Percentiles rank a stretch among this genome's conserved stretches.
These are phyloP conservation scores for Mastacembelus armatus DNA, from an alignment of 2,797 vertebrate genomes.

Conservation along the genomic window DNA sequence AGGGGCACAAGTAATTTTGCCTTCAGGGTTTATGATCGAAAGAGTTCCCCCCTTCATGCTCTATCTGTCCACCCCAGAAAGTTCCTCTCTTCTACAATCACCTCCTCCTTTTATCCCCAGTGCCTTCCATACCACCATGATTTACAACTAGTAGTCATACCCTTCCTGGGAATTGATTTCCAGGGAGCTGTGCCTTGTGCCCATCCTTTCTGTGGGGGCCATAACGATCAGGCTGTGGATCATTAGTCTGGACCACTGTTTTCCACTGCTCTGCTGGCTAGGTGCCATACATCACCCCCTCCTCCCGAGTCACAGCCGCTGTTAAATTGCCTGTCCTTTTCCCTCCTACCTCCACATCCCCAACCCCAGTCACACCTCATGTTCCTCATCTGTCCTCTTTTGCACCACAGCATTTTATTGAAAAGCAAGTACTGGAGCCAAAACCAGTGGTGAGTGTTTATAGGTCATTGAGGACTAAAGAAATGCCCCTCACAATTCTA, in stretches of 20 bases:
- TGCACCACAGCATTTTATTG: slow-evolving; percentile 72
- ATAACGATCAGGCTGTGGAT: slow-evolving; percentile 84
- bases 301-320: slow-evolving; percentile 61
- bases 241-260: slow-evolving; percentile 87
- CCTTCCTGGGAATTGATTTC: slow-evolving; percentile 86
- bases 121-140: slow-evolving; percentile 67
- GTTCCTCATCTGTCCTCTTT: slow-evolving; percentile 81
- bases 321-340: slow-evolving; percentile 73
- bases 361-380: slow-evolving; percentile 68
- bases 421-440: slow-evolving; percentile 55
- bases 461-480: slow-evolving; percentile 41
- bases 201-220: slow-evolving; percentile 82
- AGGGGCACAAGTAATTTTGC: slow-evolving; percentile 64
- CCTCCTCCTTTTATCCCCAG: slow-evolving; percentile 61
- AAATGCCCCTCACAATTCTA: slow-evolving; percentile 35
- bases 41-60: slow-evolving; percentile 71
- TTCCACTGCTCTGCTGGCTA: slow-evolving; percentile 81
- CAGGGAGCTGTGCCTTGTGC: slow-evolving; percentile 76
- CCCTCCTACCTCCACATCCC: slow-evolving; percentile 53
- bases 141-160: slow-evolving; percentile 80
- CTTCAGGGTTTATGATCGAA: slow-evolving; percentile 79
- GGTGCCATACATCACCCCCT: slow-evolving; percentile 78
- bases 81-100: slow-evolving; percentile 60
- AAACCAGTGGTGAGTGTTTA: slow-evolving; percentile 55
- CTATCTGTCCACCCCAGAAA: slow-evolving; percentile 48